phyloP scores from a whole-genome alignment of 1,140 invertebrate species.

The Scaptomyza graminum region DNA sequence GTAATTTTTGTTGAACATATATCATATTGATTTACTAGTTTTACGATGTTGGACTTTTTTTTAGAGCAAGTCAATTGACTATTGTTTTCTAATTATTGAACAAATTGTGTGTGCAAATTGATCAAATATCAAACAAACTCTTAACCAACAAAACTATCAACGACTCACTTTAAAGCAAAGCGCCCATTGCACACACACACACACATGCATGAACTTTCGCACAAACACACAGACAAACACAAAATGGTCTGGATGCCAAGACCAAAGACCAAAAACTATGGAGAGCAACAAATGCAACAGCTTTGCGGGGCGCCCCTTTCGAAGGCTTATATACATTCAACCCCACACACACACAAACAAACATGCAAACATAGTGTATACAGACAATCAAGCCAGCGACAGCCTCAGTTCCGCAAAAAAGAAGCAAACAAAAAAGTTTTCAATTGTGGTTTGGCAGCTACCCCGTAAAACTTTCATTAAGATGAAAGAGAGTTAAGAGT shows the following conservation, averaged over 20 bases:
- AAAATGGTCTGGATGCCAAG: neutral
- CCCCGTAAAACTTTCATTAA: conserved; percentile 56
- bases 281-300: conserved; percentile 34
- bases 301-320: conserved; percentile 9
- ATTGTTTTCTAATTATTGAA: conserved; percentile 30
- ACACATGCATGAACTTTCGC: neutral
- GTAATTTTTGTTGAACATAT: too few relatives aligned
- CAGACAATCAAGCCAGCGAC: conserved; percentile 10
- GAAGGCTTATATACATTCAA: neutral
- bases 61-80: neutral
- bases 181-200: conserved; percentile 11
- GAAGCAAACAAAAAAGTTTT: conserved; percentile 52
- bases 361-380: neutral
- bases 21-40: too few relatives aligned
- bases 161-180: conserved; percentile 16
- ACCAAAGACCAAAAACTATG: conserved; percentile 15
- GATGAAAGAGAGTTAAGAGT: conserved; percentile 53
- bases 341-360: neutral
- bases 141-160: conserved; percentile 5
- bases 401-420: conserved; percentile 27
- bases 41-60: neutral
- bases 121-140: conserved; percentile 17
- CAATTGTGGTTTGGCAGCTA: conserved; percentile 60
- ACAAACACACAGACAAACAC: neutral
- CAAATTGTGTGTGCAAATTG: conserved; percentile 32